Percentiles rank a stretch among this genome's conserved stretches.
Conservation (phyloP, 2,113 vertebrate genomes). For the Sus scrofa region DNA sequence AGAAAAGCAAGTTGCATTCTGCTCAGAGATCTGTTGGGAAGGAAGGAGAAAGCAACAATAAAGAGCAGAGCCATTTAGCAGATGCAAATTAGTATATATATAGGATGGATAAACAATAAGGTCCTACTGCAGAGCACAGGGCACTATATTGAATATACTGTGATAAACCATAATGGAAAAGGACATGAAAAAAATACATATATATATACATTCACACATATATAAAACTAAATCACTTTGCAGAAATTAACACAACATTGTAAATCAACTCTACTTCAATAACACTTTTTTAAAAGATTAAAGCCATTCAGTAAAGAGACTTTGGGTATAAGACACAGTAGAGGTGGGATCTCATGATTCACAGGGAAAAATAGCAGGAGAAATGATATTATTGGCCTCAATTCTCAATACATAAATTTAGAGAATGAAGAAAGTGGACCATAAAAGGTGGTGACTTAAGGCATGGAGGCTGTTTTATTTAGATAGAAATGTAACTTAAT, state of each 20-base stretch:
- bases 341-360: background rate
- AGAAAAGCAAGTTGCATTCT: background rate
- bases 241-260: too few relatives aligned
- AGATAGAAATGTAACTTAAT: background rate
- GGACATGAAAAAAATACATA: too few relatives aligned
- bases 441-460: background rate
- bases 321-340: background rate
- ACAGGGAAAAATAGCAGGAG: background rate
- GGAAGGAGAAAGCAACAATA: background rate
- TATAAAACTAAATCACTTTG: too few relatives aligned
- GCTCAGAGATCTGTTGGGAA: background rate
- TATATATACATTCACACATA: too few relatives aligned
- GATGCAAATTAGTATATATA: too few relatives aligned
- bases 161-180: too few relatives aligned
- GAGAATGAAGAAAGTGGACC: background rate
- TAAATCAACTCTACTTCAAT: too few relatives aligned
- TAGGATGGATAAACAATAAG: too few relatives aligned
- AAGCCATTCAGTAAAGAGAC: background rate
- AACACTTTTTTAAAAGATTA: too few relatives aligned
- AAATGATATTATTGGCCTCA: background rate
- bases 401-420: background rate
- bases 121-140: too few relatives aligned
- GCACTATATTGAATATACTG: too few relatives aligned
- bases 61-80: background rate
- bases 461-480: background rate